Base-by-base conservation (phyloP, 2,888 invertebrate species). In the Phaonia tiefii region DNA sequence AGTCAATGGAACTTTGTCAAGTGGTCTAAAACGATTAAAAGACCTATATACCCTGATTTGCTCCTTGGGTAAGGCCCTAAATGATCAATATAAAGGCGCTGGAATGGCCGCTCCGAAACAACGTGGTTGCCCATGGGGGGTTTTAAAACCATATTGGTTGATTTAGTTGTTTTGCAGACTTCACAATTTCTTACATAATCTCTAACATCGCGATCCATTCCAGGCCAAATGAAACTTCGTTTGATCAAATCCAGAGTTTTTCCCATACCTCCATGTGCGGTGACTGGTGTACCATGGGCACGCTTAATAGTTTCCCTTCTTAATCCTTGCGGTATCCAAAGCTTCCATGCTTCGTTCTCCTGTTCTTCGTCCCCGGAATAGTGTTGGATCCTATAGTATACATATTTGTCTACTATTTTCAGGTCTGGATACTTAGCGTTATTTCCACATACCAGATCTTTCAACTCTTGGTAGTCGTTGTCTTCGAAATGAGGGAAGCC, bases 31-130 rank as follows among this genome's bases (percentile, higher is more conserved):
- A n/a, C n/a, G n/a, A n/a, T n/a, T n/a, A n/a, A n/a, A n/a, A n/a
- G n/a, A n/a, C n/a, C n/a, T n/a, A n/a, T n/a, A n/a, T 80, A 56
- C 7, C 80, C 83, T 10, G 3, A 8, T 13, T 73, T 76, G 0
- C 83, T 80, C 0, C 83, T 31, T 0, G 83, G 80, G 26, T 83
- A 84, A 0, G 84, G 83, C 7, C 82, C 72, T 25, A 79, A 13
- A 22, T 3, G n/a, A 17, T 4, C n/a, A n/a, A n/a, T n/a, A n/a
- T n/a, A n/a, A n/a, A n/a, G n/a, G 8, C 49, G n/a, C 17, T 49
- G 49, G 15, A 49, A 49, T 17, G 49, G 44, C 2, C 44, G 13
- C 2, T 10, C n/a, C 2, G 44, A 44, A 8, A 17, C 49, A 17
- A 7, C 17, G 2, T 17, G 37, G 10, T 37, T 46, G n/a, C 3